Base-by-base conservation (phyloP, 2,888 invertebrate species). In the Colostygia pectinataria region DNA sequence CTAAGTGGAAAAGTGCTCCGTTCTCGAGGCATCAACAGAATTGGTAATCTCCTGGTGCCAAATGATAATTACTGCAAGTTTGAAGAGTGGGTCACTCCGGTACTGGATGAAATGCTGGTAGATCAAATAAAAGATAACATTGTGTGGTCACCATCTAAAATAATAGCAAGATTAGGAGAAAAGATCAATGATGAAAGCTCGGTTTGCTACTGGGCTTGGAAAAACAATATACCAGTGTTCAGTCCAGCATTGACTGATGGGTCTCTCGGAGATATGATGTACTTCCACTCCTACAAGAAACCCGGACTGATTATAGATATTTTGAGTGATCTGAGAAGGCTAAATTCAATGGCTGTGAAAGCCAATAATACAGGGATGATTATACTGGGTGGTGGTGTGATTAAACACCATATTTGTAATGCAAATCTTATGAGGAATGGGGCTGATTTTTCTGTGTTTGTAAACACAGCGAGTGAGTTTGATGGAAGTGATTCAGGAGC, bases 371-470 rank as follows among this genome's bases (percentile, higher is more conserved):
- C 97, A n/a, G 99, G 99, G 7, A 96, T 99, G 93, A 95, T 99
- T 27, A 98, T 99, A 53, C 83, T 99, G 49, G 99, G 99, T 2
- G 99, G 99, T 0, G 99, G 99, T 5, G 90, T 99, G 0, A 92
- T 99, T n/a, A 99, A 99, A 83, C 99, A 99, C 87, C 99, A 99
- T 76, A 98, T 99, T 64, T 98, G 98, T 84, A 99, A 99, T 91
- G 99, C 99, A 1, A 99, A 99, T 91, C 91, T 99, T 45, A 99
- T 99, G 99, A 92, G 99, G 63, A 99, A 99, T 80, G 99, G 99
- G 9, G 98, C 99, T 0, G 98, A 99, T 80, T 99, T 92, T 85
- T 92, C 98, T 0, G 98, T 99, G 0, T 99, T 96, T 80, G 89
- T 99, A 7, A 99, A 99, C 80, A 99, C 99, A 0, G 95, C 95